These are phyloP conservation scores for Mythimna impura DNA, from an alignment of 2,888 invertebrate genomes.

Conservation along the genomic window DNA sequence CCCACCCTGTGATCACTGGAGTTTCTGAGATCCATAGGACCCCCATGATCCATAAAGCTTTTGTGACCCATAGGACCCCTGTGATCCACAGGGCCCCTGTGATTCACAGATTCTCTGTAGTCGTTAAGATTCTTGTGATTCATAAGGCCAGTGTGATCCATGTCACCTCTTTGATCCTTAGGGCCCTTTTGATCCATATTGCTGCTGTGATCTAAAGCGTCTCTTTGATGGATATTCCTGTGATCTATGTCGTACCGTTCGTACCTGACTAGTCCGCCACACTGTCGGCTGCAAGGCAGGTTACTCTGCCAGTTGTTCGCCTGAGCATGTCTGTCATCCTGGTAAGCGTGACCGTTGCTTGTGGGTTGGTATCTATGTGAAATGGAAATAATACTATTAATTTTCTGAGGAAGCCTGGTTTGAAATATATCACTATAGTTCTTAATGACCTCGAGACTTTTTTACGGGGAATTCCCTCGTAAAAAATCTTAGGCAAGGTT, in stretches of 20 bases:
- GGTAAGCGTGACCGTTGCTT: slow-evolving; percentile 66
- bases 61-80: slow-evolving; percentile 49
- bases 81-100: neutral
- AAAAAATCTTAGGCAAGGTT: neutral
- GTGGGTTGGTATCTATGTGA: slow-evolving; percentile 70
- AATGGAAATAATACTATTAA: neutral
- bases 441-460: neutral
- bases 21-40: neutral
- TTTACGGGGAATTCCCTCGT: too few species aligned
- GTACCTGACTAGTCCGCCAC: slow-evolving; percentile 88
- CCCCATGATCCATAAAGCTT: neutral
- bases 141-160: neutral
- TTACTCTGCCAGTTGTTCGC: slow-evolving; percentile 78
- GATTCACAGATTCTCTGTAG: neutral
- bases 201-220: neutral
- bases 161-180: neutral
- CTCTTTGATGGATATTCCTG: slow-evolving; percentile 3
- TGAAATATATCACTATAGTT: neutral
- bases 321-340: slow-evolving; percentile 74
- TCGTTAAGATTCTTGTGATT: neutral
- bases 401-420: neutral
- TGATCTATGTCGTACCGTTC: slow-evolving; percentile 44
- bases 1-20: neutral
- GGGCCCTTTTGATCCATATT: neutral
- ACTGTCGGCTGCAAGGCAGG: slow-evolving; percentile 83